Conservation (phyloP, 1,140 invertebrate species). For the Lepidurus arcticus region DNA sequence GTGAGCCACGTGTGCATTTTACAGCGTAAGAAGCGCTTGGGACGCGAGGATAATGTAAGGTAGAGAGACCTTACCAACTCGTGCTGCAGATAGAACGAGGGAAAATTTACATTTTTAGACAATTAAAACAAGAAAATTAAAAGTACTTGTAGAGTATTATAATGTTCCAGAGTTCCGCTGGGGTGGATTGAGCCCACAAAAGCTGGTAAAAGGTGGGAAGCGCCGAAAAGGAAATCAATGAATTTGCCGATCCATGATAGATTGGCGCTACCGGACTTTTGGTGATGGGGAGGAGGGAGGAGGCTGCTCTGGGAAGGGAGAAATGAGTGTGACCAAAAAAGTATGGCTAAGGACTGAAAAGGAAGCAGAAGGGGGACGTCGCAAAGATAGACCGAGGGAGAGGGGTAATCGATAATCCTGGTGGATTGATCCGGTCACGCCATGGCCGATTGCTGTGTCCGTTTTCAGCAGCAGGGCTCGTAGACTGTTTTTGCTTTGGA, state of each 20-base stretch:
- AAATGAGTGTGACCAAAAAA: too few species aligned
- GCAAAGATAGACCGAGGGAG: neutral
- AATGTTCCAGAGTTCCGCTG: too few species aligned
- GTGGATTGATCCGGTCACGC: slow-evolving; percentile 20
- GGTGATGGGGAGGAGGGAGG: neutral
- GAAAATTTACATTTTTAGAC: too few species aligned
- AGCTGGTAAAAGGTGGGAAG: too few species aligned
- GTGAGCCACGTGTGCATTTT: neutral
- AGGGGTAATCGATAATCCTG: slow-evolving; percentile 5
- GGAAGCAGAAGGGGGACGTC: slow-evolving; percentile 1
- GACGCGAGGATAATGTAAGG: neutral
- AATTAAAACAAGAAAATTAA: too few species aligned
- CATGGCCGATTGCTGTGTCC: slow-evolving; percentile 20
- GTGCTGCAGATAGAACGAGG: too few species aligned
- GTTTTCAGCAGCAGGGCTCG: neutral
- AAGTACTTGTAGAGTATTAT: too few species aligned
- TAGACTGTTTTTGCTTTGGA: neutral
- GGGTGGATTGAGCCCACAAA: too few species aligned
- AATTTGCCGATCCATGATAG: neutral
- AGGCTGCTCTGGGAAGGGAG: neutral
- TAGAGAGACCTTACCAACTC: too few species aligned
- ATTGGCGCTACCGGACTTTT: neutral
- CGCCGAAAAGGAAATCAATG: neutral
- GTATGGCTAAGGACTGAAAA: neutral
- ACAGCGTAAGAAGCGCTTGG: neutral